phyloP scores from a whole-genome alignment of 2,113 vertebrate genomes.

The Crotalus tigris region DNA sequence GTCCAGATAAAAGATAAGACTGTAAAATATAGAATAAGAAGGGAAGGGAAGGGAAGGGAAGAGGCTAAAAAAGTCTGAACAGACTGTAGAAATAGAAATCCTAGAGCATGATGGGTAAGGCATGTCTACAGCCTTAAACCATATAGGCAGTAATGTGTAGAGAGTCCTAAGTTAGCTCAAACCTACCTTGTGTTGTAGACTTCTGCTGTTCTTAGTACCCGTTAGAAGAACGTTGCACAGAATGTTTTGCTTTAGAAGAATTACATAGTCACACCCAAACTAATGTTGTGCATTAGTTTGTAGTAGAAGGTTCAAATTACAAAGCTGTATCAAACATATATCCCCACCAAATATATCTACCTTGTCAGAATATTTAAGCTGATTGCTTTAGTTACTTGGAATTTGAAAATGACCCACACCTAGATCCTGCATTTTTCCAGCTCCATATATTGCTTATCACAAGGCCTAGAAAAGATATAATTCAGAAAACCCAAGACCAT shows the following conservation, averaged over 20 bases:
- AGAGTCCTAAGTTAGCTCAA: background rate
- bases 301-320: too few species aligned
- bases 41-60: background rate
- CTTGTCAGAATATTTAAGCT: background rate
- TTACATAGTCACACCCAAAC: background rate
- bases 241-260: background rate
- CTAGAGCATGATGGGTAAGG: background rate
- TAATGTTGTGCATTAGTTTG: background rate
- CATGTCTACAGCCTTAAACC: background rate
- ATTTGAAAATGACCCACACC: background rate
- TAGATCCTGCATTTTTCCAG: slow-evolving; percentile 4
- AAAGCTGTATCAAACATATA: background rate
- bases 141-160: background rate
- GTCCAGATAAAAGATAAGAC: background rate
- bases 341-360: background rate
- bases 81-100: background rate
- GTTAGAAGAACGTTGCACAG: background rate
- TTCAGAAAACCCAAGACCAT: background rate
- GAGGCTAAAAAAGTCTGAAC: background rate
- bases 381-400: background rate
- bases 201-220: background rate
- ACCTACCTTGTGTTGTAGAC: background rate
- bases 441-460: background rate
- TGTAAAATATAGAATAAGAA: too few species aligned
- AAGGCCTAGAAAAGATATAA: slow-evolving; percentile 20